Evolutionary conservation across 2,797 vertebrate genomes (phyloP), one percentile per base, ranked within the genome.

Genomic region (Falco naumanni): DNA sequence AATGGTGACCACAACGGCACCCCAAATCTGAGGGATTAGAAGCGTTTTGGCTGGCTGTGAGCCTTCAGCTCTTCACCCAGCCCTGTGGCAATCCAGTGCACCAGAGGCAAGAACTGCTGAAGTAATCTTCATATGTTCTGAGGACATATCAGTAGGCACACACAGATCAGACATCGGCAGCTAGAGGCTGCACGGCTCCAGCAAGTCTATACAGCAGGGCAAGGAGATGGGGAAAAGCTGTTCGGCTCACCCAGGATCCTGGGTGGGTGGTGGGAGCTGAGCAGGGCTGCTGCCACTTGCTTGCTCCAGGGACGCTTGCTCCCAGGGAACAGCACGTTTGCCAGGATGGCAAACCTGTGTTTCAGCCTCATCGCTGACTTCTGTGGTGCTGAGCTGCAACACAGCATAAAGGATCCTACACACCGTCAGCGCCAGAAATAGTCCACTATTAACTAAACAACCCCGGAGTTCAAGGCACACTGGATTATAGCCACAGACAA

Each of bases 71-170:
- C 43, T 39, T 34, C 43, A 53, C 21, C 13, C 61, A 59, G 10
- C 5, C 0, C 0, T 18, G 5, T 18, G 16, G n/a, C 64, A 51
- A 6, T 18, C 28, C 33, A 51, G 24, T 53, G n/a, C 50, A 10
- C 19, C 37, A 66, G 39, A 63, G 5, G 13, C 21, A 70, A 71
- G n/a, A 77, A 76, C 2, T 51, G 29, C 21, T 66, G 11, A 50
- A 57, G 4, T 10, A 41, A 77, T 10, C 18, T 66, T 48, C 11
- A 1, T 0, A 14, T 39, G 41, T 31, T 17, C 34, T 21, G 60
- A 68, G 39, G 74, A 60, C 9, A 5, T 13, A 57, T 16, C 41
- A 75, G 24, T 66, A 83, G 29, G 20, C 10, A 9, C 17, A 13
- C 22, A 6, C 9, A 29, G 61, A 31, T n/a, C 57, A 53, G 34